Evolutionary conservation across 2,797 vertebrate species (phyloP).

Genomic region (Potorous gilbertii): DNA sequence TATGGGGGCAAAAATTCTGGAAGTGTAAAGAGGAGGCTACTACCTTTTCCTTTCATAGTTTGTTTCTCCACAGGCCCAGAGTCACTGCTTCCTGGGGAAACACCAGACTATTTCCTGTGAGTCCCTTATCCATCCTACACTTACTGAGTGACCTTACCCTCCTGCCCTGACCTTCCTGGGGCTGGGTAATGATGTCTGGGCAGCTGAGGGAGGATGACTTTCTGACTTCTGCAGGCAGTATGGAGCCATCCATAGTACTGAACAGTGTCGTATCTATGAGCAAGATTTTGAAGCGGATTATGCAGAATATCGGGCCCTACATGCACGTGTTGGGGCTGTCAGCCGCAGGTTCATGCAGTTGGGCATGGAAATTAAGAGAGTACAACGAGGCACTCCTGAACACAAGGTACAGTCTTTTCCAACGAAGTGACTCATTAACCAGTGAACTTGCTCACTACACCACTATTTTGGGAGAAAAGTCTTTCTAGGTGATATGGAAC

Average conservation of each 20-base stretch:
- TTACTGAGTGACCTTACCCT: neutral
- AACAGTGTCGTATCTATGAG: constrained; percentile 88
- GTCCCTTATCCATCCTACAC: constrained; percentile 69
- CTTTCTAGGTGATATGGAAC: constrained; percentile 10
- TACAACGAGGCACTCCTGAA: constrained; percentile 89
- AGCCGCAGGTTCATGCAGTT: constrained; percentile 90
- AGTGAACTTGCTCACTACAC: constrained; percentile 24
- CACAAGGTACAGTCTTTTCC: constrained; percentile 82
- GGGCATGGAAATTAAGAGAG: constrained; percentile 90
- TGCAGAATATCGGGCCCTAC: constrained; percentile 88
- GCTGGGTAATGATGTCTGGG: neutral
- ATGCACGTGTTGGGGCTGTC: constrained; percentile 86
- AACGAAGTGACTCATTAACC: neutral
- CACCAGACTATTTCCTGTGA: constrained; percentile 91
- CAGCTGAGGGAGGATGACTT: constrained; percentile 42
- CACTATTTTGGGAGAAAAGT: constrained; percentile 37
- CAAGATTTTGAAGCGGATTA: constrained; percentile 92
- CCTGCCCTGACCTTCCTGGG: fast-evolving
- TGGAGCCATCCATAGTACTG: constrained; percentile 83
- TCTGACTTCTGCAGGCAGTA: constrained; percentile 86
- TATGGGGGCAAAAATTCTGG: constrained; percentile 20
- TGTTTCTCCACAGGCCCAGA: constrained; percentile 63
- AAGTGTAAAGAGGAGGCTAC: neutral
- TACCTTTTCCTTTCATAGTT: constrained; percentile 9
- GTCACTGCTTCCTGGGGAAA: constrained; percentile 80